Evolutionary conservation across 2,888 invertebrate genomes (phyloP), one percentile per base, ranked within the genome.

Genomic region (Patella ulyssiponensis): DNA sequence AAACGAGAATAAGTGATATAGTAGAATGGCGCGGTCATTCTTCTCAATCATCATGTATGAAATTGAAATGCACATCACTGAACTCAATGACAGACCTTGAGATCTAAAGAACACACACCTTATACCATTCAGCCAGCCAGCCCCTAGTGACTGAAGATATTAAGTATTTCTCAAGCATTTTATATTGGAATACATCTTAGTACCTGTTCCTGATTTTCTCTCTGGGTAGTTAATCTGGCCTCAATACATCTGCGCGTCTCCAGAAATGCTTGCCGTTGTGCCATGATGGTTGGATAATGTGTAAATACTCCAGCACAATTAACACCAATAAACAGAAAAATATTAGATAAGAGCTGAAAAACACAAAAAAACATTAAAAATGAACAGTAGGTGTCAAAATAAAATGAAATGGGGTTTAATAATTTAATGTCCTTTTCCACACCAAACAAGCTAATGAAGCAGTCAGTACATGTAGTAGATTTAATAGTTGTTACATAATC

Each of bases 131-230:
- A 33, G 33, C 4, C 33, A 2, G 3, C 2, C 9, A 44, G 9
- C 44, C 44, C 9, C 9, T 44, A 44, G 9, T 44, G 44, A 44
- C 7, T 44, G 7, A 44, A 44, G 9, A 44, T 44, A 44, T 44
- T 44, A 44, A 9, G 44, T 44, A 44, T 44, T 44, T 44, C 44
- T 9, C 44, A 44, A 44, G 44, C 44, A 44, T 44, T 44, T 44
- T 9, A 44, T 44, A 44, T 44, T 44, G 7, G 44, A 44, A 5
- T 44, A 4, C 3, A 44, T 44, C 44, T 54, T 14, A 91, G 90
- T 92, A 97, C 98, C 96, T 98, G 98, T 93, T 98, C 96, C 91
- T 97, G 97, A 92, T 98, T 98, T 92, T 97, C 97, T 81, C 96
- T 94, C 92, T 97, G 97, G 33, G 96, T 97, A 82, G 95, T 95